Base-by-base conservation (phyloP, 2,888 invertebrate species). In the Branchellion lobata region DNA sequence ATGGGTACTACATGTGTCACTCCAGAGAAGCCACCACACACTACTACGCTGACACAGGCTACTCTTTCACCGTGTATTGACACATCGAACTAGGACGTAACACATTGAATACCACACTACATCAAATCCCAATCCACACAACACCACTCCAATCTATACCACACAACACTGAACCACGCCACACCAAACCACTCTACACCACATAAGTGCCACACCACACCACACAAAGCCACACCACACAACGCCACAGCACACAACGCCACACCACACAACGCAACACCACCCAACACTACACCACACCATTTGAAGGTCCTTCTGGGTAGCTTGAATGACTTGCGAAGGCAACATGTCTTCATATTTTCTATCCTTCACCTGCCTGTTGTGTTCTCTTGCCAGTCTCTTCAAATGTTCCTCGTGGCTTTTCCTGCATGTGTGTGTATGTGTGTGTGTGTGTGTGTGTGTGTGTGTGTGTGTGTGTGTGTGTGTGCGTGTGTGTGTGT, bases 331-430 rank as follows among this genome's bases (percentile, higher is more conserved):
- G 27, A 29, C 61, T 72, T 40, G n/a, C 18, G 40, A 53, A 31
- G 71, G 71, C 36, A 65, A 27, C 71, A 71, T 78, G 24, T 14
- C n/a, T 27, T 68, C 31, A 47, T 78, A 78, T 21, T 24, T 18
- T 21, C 65, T 31, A 11, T 65, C 57, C 33, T 34, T 77, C 65
- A 77, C 57, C 36, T 29, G 2, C 8, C n/a, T 31, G 14, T 27
- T 0, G 29, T 75, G 75, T 29, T 47, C 75, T 14, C 31, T 53
- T 14, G 51, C 75, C 53, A 47, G 24, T 11, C 27, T 75, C 47
- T 75, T 75, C 33, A 75, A 31, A 21, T 47, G 51, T 1, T 27
- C 24, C 51, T 75, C 75, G 51, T 75, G 75, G 27, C 75, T 75
- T 24, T 51, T 24, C n/a, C 71, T 69, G 18, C 27, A 29, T 69